Percentiles rank a stretch among this genome's conserved stretches.
Evolutionary conservation across 2,888 invertebrate genomes (phyloP).

Genomic region (Colostygia pectinataria): DNA sequence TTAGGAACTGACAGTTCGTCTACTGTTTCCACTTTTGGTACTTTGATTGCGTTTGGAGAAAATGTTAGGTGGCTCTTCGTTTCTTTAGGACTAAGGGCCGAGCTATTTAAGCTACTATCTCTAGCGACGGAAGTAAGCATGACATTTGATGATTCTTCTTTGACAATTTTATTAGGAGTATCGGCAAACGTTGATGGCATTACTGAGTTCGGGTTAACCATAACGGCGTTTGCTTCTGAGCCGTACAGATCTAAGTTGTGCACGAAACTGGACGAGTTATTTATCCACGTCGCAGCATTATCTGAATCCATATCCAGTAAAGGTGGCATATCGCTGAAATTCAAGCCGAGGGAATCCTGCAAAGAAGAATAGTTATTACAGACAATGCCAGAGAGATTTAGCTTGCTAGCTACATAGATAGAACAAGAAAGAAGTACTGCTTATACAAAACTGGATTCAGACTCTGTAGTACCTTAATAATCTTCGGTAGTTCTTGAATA

Average conservation of each 20-base stretch:
- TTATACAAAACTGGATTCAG: no score
- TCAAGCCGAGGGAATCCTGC: conserved; percentile 84
- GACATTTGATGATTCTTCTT: conserved; percentile 76
- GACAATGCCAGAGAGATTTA: no score
- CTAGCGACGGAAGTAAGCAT: conserved; percentile 71
- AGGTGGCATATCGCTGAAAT: conserved; percentile 85
- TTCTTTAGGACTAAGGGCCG: conserved; percentile 84
- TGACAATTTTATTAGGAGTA: conserved; percentile 73
- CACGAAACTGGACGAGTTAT: conserved; percentile 85
- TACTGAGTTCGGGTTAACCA: conserved; percentile 96
- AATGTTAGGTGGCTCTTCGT: conserved; percentile 88
- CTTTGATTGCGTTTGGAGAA: conserved; percentile 87
- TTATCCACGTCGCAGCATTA: conserved; percentile 83
- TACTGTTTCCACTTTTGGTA: conserved; percentile 76
- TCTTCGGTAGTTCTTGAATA: no score
- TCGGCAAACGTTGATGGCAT: conserved; percentile 89
- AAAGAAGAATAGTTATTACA: conserved; percentile 41
- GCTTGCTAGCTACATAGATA: no score
- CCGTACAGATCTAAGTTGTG: conserved; percentile 87
- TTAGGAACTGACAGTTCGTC: conserved; percentile 52
- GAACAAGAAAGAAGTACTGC: no score
- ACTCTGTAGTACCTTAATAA: no score
- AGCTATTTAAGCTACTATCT: conserved; percentile 57
- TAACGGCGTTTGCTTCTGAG: conserved; percentile 88
- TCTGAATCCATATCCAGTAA: conserved; percentile 86